phyloP scores from a whole-genome alignment of 2,113 vertebrate genomes.

The Mixornis gularis region DNA sequence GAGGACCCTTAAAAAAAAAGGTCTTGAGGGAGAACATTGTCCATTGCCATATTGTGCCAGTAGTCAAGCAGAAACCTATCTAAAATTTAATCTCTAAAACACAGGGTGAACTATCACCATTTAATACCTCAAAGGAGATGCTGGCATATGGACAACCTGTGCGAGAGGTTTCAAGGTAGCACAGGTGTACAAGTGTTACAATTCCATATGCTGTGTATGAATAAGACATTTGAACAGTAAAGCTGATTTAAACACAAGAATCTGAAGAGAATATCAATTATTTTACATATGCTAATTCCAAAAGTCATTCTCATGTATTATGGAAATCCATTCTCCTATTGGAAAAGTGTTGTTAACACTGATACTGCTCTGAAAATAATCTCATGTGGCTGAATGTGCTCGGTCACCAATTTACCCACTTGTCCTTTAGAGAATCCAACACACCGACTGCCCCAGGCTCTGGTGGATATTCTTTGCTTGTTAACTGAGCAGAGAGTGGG shows the following conservation, averaged over 20 bases:
- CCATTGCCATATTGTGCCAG: neutral
- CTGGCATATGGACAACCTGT: neutral
- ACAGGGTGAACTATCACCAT: neutral
- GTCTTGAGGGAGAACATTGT: neutral
- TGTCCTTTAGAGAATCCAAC: neutral
- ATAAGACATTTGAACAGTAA: neutral
- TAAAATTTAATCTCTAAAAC: neutral
- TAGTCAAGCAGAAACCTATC: accelerated
- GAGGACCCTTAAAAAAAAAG: neutral
- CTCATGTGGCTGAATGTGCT: neutral
- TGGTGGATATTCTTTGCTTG: neutral
- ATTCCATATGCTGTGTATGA: neutral
- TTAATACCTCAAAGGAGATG: neutral
- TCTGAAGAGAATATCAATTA: neutral
- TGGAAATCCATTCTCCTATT: neutral
- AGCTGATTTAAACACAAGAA: neutral
- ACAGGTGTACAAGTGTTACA: neutral
- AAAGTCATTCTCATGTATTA: neutral
- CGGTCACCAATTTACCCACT: neutral
- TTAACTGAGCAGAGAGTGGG: neutral
- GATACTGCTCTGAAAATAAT: neutral
- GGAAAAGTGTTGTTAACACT: neutral
- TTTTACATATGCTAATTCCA: neutral
- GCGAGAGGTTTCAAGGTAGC: neutral
- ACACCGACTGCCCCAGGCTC: accelerated